Conservation (phyloP, 1,140 invertebrate species). For the Lepidurus apus region DNA sequence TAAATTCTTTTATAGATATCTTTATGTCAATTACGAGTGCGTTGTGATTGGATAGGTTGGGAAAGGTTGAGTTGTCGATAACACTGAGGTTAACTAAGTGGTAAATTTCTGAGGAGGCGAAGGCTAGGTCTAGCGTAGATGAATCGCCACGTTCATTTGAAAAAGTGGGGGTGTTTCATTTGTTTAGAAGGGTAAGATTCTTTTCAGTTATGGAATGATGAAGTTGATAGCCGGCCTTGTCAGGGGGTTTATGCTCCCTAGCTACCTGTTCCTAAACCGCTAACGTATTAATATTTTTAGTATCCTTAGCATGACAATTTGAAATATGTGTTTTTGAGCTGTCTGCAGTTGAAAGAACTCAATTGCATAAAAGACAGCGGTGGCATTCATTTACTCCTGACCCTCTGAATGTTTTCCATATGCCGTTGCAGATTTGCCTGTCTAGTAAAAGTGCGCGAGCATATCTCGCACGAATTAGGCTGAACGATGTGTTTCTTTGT, state of each 20-base stretch:
- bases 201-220: neutral
- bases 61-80: neutral
- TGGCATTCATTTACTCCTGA: no score
- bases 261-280: no score
- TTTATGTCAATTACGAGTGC: neutral
- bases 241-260: neutral
- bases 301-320: no score
- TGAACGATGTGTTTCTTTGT: no score
- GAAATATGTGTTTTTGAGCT: no score
- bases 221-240: neutral
- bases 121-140: slow-evolving; percentile 1
- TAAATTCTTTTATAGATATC: neutral
- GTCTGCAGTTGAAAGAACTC: no score
- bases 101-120: neutral
- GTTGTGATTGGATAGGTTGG: neutral
- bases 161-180: slow-evolving; percentile 9
- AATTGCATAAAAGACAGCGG: no score
- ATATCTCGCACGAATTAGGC: no score
- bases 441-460: no score
- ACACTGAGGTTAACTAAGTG: neutral
- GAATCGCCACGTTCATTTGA: slow-evolving; percentile 22
- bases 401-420: no score
- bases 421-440: no score
- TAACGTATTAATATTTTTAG: no score
- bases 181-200: slow-evolving; percentile 21